Base-by-base conservation (phyloP, 2,113 vertebrate species). In the Misgurnus mizolepis region DNA sequence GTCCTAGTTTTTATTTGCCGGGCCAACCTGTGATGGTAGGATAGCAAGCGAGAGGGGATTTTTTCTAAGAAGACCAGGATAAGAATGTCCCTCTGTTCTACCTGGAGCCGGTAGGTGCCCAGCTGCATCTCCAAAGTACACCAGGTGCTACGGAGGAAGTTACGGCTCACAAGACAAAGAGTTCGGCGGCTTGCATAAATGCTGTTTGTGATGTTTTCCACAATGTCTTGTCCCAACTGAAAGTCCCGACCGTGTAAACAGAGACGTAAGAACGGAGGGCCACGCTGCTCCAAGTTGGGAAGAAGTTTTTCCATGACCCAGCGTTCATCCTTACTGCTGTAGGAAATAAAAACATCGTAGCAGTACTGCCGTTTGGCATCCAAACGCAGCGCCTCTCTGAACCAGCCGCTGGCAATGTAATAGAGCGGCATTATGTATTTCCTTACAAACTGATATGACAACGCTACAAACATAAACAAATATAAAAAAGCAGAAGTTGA, bases 161-260 rank as follows among this genome's bases (percentile, higher is more conserved):
- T 34, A 34, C 27, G 27, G 27, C 27, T 34, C 2, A 34, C 27
- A 34, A 34, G 27, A 34, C 27, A 34, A 45, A 93, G 78, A 0
- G 91, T 94, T 77, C 89, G 91, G 1, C 85, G 78, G 80, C 92
- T 93, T 67, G 84, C 85, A 79, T 94, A 92, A 53, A 93, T 88
- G 49, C 88, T 88, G 0, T 94, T 90, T 39, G 92, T 91, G 0
- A 94, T 94, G 76, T 94, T 88, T 80, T 93, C 90, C 14, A 94
- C 73, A 22, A 94, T 89, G 80, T 91, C 79, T 0, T 77, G 68
- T 4, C 90, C 93, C 0, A 89, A 88, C 6, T 88, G 70, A 58
- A 94, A 94, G 66, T 94, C 92, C 3, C 89, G 79, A 60, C 93
- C 91, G 64, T 94, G 92, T 6, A 94, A 85, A 75, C 92, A 94